Base-by-base conservation (phyloP, 2,888 invertebrate genomes). In the Spatulosminthurus flaviceps region DNA sequence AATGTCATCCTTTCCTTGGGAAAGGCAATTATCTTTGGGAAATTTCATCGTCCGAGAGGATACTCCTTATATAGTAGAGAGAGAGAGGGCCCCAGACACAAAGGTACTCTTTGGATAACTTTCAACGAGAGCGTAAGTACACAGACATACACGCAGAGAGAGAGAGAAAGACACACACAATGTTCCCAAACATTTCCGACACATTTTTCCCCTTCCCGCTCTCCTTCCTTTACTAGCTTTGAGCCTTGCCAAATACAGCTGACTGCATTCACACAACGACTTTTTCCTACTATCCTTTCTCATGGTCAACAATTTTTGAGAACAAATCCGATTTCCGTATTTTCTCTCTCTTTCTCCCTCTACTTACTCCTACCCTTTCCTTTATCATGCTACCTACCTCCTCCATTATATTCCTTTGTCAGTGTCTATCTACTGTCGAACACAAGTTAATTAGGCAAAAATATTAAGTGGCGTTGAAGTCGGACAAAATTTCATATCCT, bases 21-120 rank as follows among this genome's bases (percentile, higher is more conserved):
- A 60, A 60, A 60, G 60, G 60, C 60, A 60, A 60, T 60, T 60
- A 60, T 60, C 60, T 60, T 34, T 34, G 7, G 21, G 21, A 60
- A 60, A 60, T 21, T 60, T 60, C 60, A 60, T 21, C 60, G n/a
- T 21, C 60, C 60, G 34, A 34, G 34, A 7, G 9, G 4, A 4
- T 34, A 34, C 34, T 34, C 4, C 34, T n/a, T n/a, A n/a, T n/a
- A n/a, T n/a, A n/a, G n/a, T n/a, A n/a, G n/a, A n/a, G n/a, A n/a
- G n/a, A n/a, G n/a, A n/a, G n/a, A 34, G 5, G 9, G 34, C 9
- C 34, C 34, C 34, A 34, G 34, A 34, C 34, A 34, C n/a, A 34
- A 34, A 34, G 34, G 34, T 34, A 34, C 9, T n/a, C n/a, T n/a
- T n/a, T n/a, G n/a, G 34, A 34, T 34, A 34, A 34, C 34, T 34